Base-by-base conservation (phyloP, 2,797 vertebrate species). In the Pempheris klunzingeri region DNA sequence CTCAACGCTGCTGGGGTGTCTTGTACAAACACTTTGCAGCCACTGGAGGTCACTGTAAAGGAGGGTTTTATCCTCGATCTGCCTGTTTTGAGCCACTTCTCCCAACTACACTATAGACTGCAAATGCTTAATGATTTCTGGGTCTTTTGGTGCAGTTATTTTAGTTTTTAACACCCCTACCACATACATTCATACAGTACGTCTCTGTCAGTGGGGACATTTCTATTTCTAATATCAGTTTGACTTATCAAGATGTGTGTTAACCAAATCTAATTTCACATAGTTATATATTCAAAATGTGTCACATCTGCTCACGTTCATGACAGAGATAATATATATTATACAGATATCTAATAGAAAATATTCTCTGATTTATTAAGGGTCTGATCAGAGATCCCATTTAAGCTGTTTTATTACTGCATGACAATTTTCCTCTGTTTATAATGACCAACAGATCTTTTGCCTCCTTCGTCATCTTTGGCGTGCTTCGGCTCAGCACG, bases 31-130 rank as follows among this genome's bases (percentile, higher is more conserved):
- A 30, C 26, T 57, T 28, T 8, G 28, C 32, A 4, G 26, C 39
- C 81, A 71, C 61, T 39, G 43, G 71, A 79, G 36, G 50, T 53
- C 81, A 5, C 52, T 53, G 8, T 22, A 10, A 3, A 28, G 1
- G 13, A 60, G 26, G n/a, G n/a, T n/a, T 26, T 49, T 53, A 63
- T 20, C 20, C 15, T 52, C 2, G 12, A 55, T 30, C 9, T 24
- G 39, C 22, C 15, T 44, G 10, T 9, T 49, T 22, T 26, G 17
- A 53, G 20, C 20, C n/a, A 17, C 28, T 12, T n/a, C 17, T n/a
- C 4, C 22, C 0, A 24, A 62, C 30, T 49, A 18, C 2, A 22
- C 3, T 65, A 14, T 0, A 55, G 0, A 54, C 39, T 47, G 18
- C 5, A 50, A 50, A 44, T 28, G 5, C 26, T n/a, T 1, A 65